Evolutionary conservation across 2,888 invertebrate species (phyloP), one percentile per base, ranked within the genome.

Genomic region (Tetragonisca angustula): DNA sequence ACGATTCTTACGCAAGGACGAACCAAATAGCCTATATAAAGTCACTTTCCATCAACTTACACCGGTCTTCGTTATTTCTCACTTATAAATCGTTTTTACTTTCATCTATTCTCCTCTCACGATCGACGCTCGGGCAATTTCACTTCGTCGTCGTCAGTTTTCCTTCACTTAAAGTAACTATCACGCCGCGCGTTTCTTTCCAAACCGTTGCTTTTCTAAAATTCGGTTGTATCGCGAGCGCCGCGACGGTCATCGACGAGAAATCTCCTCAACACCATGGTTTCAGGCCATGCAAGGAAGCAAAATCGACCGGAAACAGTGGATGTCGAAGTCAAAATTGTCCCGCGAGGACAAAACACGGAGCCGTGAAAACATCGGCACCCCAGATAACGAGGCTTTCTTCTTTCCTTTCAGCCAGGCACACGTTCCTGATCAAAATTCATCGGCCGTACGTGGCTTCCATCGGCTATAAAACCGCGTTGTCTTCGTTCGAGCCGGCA

Each of bases 391-490:
- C 87, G 87, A 86, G 89, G 92, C 93, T 94, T 94, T 93, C 93
- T 93, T 93, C 93, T 92, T 91, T 93, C 89, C 89, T 92, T 91
- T 87, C 78, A 86, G 83, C 76, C 87, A 86, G 83, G 87, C 88
- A 89, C 94, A 93, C 94, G 93, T 93, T 74, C 84, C 90, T 93
- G 82, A 93, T 94, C 89, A 93, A 92, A 94, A 94, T 94, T 93
- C 94, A 91, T 79, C 75, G 75, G 54, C 73, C 94, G 93, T 92
- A 79, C 90, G 74, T 85, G 84, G 90, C 91, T 89, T 81, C 91
- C 91, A 90, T 88, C 91, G 90, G 89, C 92, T 94, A 94, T 94
- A 94, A 94, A 94, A 94, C 93, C 91, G 90, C 90, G 92, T 89
- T 89, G 91, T 88, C 92, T 89, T 89, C 89, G 91, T 90, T 88